Evolutionary conservation across 2,888 invertebrate species (phyloP), one percentile per base, ranked within the genome.

Genomic region (Chalcis sispes): DNA sequence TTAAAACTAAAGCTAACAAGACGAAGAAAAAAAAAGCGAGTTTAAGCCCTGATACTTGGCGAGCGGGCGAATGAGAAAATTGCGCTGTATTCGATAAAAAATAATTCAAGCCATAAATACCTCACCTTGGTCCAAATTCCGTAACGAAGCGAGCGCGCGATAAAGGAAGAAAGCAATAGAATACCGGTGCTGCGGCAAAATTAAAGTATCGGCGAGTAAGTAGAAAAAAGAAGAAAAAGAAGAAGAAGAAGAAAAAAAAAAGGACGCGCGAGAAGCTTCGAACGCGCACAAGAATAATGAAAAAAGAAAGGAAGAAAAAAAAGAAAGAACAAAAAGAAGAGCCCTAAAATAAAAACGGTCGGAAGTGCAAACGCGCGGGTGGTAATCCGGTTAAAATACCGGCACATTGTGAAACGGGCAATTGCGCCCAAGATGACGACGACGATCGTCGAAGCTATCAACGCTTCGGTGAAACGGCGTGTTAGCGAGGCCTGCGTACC

Each of bases 371-470:
- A n/a, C n/a, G n/a, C n/a, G n/a, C n/a, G n/a, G n/a, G n/a, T n/a
- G n/a, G n/a, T n/a, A n/a, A n/a, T n/a, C n/a, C n/a, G n/a, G n/a
- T n/a, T n/a, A n/a, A n/a, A n/a, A n/a, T n/a, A n/a, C n/a, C 8
- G 42, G 13, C 10, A 46, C 4, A 3, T 18, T 18, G 56, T 20
- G 56, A 56, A 67, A 67, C 59, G 56, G 48, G 58, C 59, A 59
- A 69, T 69, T 48, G 69, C 58, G 58, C 59, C n/a, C n/a, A 69
- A 69, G 69, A 58, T 58, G 69, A 69, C n/a, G n/a, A 69, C 58
- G 69, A 58, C 48, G 69, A 69, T 69, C 48, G 69, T 46, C 48
- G 58, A 42, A 42, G 59, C 69, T 69, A 69, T 69, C 59, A 69
- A 69, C 69, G 58, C 67, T 10, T 20, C 15, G 46, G n/a, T n/a